Conservation (phyloP, 1,140 invertebrate species). For the Pseudoatta argentina region DNA sequence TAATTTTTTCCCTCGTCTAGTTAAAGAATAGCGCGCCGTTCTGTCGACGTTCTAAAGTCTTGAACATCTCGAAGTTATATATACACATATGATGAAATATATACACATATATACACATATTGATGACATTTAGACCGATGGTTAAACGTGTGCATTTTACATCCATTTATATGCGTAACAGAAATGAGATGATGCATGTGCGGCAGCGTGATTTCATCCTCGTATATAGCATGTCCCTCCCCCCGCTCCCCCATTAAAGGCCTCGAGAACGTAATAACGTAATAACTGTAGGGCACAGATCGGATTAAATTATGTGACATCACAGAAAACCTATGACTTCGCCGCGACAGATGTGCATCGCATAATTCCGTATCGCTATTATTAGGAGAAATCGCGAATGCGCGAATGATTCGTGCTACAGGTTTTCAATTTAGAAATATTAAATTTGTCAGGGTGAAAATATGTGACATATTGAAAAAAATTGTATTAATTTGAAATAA, state of each 20-base stretch:
- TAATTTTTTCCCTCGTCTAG: neutral
- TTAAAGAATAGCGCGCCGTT: neutral
- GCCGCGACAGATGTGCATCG: neutral
- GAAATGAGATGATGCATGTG: slow-evolving; percentile 19
- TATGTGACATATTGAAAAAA: no score
- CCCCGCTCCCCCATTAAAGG: slow-evolving; percentile 62
- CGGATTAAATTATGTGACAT: slow-evolving; percentile 55
- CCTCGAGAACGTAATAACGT: slow-evolving; percentile 69
- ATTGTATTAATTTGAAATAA: no score
- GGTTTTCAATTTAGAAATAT: neutral
- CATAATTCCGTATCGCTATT: neutral
- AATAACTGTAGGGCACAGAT: slow-evolving; percentile 64
- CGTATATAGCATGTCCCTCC: slow-evolving; percentile 49
- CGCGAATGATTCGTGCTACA: neutral
- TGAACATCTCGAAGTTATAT: neutral
- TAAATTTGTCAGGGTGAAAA: neutral
- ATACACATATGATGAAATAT: neutral
- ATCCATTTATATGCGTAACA: slow-evolving; percentile 41
- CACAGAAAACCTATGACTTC: slow-evolving; percentile 55
- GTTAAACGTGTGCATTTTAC: neutral
- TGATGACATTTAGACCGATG: neutral
- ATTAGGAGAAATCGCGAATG: neutral
- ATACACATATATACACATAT: no score
- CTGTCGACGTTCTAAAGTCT: neutral
- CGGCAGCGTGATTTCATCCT: slow-evolving; percentile 69